phyloP scores from a whole-genome alignment of 2,113 vertebrate genomes.

The Hyaena hyaena region DNA sequence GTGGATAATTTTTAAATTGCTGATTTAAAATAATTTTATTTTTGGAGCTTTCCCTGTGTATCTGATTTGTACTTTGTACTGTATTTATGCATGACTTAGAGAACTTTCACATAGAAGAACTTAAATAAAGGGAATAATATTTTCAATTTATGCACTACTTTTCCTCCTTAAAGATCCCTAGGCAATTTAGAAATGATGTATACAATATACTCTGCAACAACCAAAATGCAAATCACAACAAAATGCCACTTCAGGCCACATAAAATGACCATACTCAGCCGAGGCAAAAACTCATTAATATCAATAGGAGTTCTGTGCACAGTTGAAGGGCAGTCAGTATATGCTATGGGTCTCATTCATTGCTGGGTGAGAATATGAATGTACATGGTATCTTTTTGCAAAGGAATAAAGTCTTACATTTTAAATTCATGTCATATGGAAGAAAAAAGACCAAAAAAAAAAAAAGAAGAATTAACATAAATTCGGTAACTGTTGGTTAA shows the following conservation, averaged over 20 bases:
- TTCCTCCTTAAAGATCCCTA: background rate
- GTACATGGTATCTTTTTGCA: background rate
- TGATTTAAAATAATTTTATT: slow-evolving; percentile 31
- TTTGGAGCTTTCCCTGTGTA: background rate
- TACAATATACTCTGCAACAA: background rate
- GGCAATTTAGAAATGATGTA: slow-evolving; percentile 33
- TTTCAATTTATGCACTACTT: slow-evolving; percentile 23
- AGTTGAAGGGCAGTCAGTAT: slow-evolving; percentile 53
- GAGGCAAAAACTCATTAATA: slow-evolving; percentile 68
- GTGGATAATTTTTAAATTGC: slow-evolving; percentile 40
- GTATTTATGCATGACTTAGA: slow-evolving; percentile 16
- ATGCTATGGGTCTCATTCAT: slow-evolving; percentile 52
- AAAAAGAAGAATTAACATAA: background rate
- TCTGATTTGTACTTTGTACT: background rate
- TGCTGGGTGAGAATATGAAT: slow-evolving; percentile 42
- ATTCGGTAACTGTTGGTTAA: slow-evolving; percentile 35
- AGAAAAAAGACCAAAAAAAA: slow-evolving; percentile 25
- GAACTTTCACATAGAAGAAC: background rate
- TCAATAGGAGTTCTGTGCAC: slow-evolving; percentile 52
- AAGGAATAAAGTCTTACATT: slow-evolving; percentile 45
- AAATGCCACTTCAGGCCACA: slow-evolving; percentile 62
- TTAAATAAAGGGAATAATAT: slow-evolving; percentile 48
- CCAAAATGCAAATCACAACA: slow-evolving; percentile 64
- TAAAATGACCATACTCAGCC: slow-evolving; percentile 65
- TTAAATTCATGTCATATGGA: slow-evolving; percentile 36